Percentiles rank a stretch among this genome's conserved stretches.
Conservation (phyloP, 2,888 invertebrate species). For the Agrotis puta region DNA sequence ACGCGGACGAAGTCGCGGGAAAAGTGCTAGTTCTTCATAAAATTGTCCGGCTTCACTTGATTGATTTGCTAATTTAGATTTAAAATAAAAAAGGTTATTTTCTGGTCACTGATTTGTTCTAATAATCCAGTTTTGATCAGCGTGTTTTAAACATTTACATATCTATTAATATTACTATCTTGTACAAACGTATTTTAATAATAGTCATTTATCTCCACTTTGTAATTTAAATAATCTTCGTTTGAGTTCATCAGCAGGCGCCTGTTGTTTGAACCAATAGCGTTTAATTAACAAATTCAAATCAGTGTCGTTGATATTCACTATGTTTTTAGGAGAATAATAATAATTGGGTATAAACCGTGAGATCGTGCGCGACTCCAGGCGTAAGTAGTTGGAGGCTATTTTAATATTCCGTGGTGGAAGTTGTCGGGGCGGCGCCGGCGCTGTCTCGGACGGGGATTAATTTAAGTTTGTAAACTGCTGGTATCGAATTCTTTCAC, state of each 20-base stretch:
- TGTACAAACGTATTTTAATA: no score
- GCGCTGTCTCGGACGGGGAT: constrained; percentile 30
- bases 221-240: constrained; percentile 26
- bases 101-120: no score
- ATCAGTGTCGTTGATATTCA: constrained; percentile 36
- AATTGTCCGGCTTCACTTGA: no score
- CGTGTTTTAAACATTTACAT: no score
- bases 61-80: no score
- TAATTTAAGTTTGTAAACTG: constrained; percentile 59
- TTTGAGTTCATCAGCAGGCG: constrained; percentile 18
- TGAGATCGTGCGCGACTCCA: not conserved
- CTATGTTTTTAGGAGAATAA: constrained; percentile 20
- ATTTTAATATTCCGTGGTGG: constrained; percentile 42
- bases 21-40: no score
- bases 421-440: constrained; percentile 22
- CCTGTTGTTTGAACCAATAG: constrained; percentile 15
- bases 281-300: constrained; percentile 53
- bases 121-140: no score
- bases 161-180: no score
- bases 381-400: constrained; percentile 10
- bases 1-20: no score
- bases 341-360: constrained; percentile 27
- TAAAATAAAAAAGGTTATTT: no score
- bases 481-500: constrained; percentile 53
- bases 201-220: constrained; percentile 1